Evolutionary conservation across 2,113 vertebrate genomes (phyloP), one percentile per base, ranked within the genome.

Genomic region (Anguilla rostrata): DNA sequence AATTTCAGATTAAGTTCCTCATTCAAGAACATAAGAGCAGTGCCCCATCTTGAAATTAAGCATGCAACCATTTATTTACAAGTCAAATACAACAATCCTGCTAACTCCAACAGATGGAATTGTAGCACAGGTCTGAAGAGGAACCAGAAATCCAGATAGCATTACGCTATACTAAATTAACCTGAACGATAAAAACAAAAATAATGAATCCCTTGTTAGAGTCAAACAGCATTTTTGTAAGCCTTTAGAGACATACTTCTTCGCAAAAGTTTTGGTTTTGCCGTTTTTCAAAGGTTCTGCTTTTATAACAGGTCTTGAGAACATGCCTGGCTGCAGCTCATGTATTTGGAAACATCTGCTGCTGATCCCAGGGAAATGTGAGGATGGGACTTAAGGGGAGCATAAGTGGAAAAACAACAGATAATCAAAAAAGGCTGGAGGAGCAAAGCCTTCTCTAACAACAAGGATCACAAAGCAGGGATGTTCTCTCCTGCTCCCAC

Each of bases 281-380:
- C 39, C 7, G 80, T 41, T 81, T 66, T 20, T 16, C 83, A 84
- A 39, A 8, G 5, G 56, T 6, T 39, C 83, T 26, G 29, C 83
- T 41, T 83, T 39, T 39, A n/a, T 57, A 40, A 29, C 81, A 82
- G 39, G 34, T 39, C 63, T 66, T 41, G 6, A 20, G 34, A 66
- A 39, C 22, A 39, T 63, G 39, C 9, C 79, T 86, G 6, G 78
- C 40, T 56, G 26, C 56, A 82, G 79, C 56, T 49, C 26, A n/a
- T 80, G 78, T 39, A 41, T 43, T 78, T 83, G 75, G 18, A 22
- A 83, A 84, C 82, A 87, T 82, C 86, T 78, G 63, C 29, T 83
- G 7, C 20, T 71, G 82, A 26, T 83, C 81, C 82, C 81, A 87
- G 41, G 82, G 82, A 87, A 82, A 83, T 78, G 56, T 87, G 60